phyloP scores from a whole-genome alignment of 2,113 vertebrate genomes.

The Bettongia penicillata region DNA sequence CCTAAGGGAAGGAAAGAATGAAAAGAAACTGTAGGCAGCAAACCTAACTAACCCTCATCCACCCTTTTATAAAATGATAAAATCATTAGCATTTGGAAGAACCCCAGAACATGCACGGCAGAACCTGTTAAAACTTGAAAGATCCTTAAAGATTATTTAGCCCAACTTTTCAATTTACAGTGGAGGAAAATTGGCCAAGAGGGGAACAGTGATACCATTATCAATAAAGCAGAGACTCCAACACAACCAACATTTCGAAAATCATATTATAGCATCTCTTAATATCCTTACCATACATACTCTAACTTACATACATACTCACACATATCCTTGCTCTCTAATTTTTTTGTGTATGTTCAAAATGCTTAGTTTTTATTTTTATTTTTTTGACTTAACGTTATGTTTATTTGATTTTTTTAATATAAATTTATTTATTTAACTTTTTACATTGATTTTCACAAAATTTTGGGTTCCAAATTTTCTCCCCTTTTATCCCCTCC shows the following conservation, averaged over 20 bases:
- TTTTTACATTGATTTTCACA: too few relatives aligned
- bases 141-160: neutral
- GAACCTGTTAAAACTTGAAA: neutral
- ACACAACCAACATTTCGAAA: neutral
- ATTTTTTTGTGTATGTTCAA: too few relatives aligned
- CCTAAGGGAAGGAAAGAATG: neutral
- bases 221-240: neutral
- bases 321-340: neutral
- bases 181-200: neutral
- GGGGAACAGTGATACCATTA: neutral
- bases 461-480: too few relatives aligned
- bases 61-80: neutral
- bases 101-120: neutral
- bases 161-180: neutral
- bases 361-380: too few relatives aligned
- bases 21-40: neutral
- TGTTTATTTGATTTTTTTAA: too few relatives aligned
- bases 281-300: neutral
- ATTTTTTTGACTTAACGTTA: too few relatives aligned
- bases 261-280: neutral
- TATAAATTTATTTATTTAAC: too few relatives aligned
- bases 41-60: too few relatives aligned
- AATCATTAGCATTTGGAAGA: neutral
- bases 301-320: neutral
- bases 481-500: too few relatives aligned